A percentile compares a stretch with the other conserved stretches of the same genome.
Evolutionary conservation across 2,797 vertebrate genomes (phyloP).

Genomic region (Pristis pectinata): DNA sequence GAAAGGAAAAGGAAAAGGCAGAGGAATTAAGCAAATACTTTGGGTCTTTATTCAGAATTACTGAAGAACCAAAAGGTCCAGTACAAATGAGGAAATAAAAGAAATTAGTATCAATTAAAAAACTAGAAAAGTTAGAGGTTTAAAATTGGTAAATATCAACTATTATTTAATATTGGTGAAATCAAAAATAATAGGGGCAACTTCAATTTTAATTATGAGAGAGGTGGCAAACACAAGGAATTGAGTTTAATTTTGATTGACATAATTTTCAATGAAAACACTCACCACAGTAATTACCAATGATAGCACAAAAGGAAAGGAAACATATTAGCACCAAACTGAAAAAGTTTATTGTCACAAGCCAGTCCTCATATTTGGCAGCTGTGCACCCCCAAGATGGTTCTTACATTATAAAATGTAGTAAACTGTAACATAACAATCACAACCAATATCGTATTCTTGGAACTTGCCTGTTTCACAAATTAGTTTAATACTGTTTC

Average conservation of each 20-base stretch:
- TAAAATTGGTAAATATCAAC: no score
- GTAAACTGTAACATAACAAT: not conserved
- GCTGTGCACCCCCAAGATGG: not conserved
- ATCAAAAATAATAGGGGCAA: not conserved
- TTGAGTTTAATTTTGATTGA: not conserved
- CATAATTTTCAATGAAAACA: not conserved
- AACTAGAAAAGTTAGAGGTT: no score
- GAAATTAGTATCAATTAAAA: no score
- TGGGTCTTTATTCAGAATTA: no score
- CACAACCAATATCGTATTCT: not conserved
- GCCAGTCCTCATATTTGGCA: conserved; percentile 16
- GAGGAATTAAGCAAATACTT: no score
- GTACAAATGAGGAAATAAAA: no score
- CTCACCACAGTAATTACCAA: conserved; percentile 28
- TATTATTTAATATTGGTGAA: no score
- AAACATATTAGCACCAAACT: not conserved
- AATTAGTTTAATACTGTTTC: not conserved
- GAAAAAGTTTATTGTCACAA: not conserved
- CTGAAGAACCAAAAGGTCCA: no score
- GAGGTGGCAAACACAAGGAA: not conserved
- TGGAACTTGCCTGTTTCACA: conserved; percentile 7
- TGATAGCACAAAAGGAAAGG: conserved; percentile 9
- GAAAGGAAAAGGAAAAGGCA: no score
- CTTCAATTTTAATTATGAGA: not conserved
- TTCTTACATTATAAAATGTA: not conserved